Conservation (phyloP, 2,888 invertebrate genomes). For the Trichopria drosophilae region DNA sequence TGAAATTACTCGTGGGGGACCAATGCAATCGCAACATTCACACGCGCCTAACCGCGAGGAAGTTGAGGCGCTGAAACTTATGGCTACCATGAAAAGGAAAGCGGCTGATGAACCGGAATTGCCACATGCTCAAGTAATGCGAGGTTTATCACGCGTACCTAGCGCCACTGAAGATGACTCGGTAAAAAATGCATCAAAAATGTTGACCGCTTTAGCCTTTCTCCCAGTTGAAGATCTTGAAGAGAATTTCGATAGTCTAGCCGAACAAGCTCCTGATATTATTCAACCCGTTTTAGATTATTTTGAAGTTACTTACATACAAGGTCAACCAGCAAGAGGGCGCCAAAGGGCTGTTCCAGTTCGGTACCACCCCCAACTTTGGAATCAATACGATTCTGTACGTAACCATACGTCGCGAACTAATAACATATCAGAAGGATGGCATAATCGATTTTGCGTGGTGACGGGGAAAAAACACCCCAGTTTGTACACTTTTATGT, state of each 20-base stretch:
- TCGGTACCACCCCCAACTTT: slow-evolving; percentile 6
- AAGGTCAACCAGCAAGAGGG: slow-evolving; percentile 17
- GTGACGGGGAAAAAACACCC: slow-evolving; percentile 14
- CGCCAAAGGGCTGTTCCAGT: slow-evolving; percentile 9
- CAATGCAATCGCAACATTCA: neutral
- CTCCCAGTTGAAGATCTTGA: slow-evolving; percentile 9
- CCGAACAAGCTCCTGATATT: slow-evolving; percentile 8
- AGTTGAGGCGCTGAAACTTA: neutral
- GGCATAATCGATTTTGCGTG: slow-evolving; percentile 12
- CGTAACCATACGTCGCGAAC: slow-evolving; percentile 4
- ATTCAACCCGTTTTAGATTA: slow-evolving; percentile 17
- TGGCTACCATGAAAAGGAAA: neutral
- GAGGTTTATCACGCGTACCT: slow-evolving; percentile 6
- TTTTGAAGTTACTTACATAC: slow-evolving; percentile 15
- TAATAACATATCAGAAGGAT: slow-evolving; percentile 15
- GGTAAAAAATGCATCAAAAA: slow-evolving; percentile 6
- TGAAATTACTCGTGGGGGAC: neutral
- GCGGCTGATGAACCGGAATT: slow-evolving; percentile 2
- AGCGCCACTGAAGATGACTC: slow-evolving; percentile 7
- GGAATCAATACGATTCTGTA: slow-evolving; percentile 9
- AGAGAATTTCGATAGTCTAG: slow-evolving; percentile 10
- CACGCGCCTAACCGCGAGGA: slow-evolving; percentile 4
- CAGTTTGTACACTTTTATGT: slow-evolving; percentile 7
- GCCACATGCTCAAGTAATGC: too few species aligned
- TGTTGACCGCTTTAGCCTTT: slow-evolving; percentile 17